Conservation (phyloP, 2,797 vertebrate species). For the Tenualosa ilisha region DNA sequence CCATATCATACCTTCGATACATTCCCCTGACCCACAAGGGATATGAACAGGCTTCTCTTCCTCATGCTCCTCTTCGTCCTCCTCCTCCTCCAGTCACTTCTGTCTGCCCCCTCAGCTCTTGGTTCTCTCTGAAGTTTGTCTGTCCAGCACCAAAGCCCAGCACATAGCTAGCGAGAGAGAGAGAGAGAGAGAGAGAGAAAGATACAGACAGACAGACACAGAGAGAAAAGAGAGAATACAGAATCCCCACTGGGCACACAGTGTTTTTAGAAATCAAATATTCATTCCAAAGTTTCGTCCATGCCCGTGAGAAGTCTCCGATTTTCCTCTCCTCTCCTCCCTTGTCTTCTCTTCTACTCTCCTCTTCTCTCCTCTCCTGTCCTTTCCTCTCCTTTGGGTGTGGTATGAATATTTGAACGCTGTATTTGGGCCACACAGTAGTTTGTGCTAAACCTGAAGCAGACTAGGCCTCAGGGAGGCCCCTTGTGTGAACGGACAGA, state of each 20-base stretch:
- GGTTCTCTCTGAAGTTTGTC: conserved; percentile 39
- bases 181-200: not conserved
- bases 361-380: conserved; percentile 17
- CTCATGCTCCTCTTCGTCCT: not conserved
- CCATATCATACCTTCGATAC: not conserved
- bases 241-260: not conserved
- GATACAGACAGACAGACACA: not conserved
- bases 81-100: not conserved
- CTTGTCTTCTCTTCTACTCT: not conserved
- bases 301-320: not conserved
- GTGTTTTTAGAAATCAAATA: conserved; percentile 3
- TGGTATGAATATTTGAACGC: conserved; percentile 18
- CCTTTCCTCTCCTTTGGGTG: not conserved
- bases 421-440: conserved; percentile 13
- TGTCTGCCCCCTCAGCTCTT: not conserved
- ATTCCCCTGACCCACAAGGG: not conserved
- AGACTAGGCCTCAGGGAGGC: not conserved
- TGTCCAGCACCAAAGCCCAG: conserved; percentile 41
- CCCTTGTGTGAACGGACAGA: not conserved
- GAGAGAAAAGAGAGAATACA: not conserved
- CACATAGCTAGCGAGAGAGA: conserved; percentile 23
- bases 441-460: conserved; percentile 17
- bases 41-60: not conserved
- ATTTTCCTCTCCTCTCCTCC: not conserved
- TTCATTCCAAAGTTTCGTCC: conserved; percentile 1